Evolutionary conservation across 2,797 vertebrate genomes (phyloP).

Genomic region (Steatocranus sp.): DNA sequence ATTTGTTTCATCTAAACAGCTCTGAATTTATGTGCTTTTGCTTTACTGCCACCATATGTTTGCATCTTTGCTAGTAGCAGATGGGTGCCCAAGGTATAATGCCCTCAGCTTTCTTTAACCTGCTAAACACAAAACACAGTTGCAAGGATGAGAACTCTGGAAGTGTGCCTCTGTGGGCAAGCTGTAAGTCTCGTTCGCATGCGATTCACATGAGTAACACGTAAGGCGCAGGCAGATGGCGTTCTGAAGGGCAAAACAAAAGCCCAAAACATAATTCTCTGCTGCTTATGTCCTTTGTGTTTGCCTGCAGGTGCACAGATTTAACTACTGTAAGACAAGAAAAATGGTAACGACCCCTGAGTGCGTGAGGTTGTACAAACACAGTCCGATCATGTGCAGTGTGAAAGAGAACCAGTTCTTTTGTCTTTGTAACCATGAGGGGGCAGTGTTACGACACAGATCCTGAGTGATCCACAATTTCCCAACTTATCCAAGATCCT

Average conservation of each 20-base stretch:
- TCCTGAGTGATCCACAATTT: background rate
- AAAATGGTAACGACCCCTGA: background rate
- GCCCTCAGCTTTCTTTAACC: background rate
- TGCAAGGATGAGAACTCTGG: slow-evolving; percentile 6
- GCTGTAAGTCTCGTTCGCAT: slow-evolving; percentile 3
- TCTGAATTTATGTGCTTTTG: background rate
- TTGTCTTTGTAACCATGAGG: slow-evolving; percentile 35
- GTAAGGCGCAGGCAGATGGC: slow-evolving; percentile 22
- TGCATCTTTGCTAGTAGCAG: slow-evolving; percentile 16
- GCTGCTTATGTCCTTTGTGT: background rate
- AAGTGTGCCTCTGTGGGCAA: background rate
- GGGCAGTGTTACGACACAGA: slow-evolving; percentile 64
- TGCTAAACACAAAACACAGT: slow-evolving; percentile 12
- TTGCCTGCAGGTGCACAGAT: slow-evolving; percentile 3
- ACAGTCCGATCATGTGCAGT: background rate
- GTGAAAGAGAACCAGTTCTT: background rate
- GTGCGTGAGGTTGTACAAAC: background rate
- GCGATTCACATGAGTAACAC: slow-evolving; percentile 20
- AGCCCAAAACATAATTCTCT: background rate
- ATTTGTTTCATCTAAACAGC: background rate
- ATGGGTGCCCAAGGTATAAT: slow-evolving; percentile 13
- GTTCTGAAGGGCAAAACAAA: background rate
- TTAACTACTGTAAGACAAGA: background rate
- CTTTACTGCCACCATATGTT: slow-evolving; percentile 32
- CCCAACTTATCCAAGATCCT: slow-evolving; percentile 21